Percentiles rank a stretch among this genome's conserved stretches.
Conservation (phyloP, 2,797 vertebrate genomes). For the Pantherophis alleghaniensis region DNA sequence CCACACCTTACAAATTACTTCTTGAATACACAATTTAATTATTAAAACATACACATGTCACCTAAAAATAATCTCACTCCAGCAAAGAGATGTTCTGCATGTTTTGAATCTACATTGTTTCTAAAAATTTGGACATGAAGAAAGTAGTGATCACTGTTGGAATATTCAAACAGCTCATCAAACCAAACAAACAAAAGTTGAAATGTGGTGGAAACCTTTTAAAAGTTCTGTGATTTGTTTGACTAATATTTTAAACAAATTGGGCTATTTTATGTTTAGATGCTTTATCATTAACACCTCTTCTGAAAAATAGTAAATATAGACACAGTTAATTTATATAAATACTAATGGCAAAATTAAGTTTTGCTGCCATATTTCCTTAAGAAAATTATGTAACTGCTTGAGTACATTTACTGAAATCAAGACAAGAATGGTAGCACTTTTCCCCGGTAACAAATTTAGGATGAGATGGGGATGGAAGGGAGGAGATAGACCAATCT, state of each 20-base stretch:
- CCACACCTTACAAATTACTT: slow-evolving; percentile 54
- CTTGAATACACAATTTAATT: slow-evolving; percentile 40
- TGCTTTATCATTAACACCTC: background rate
- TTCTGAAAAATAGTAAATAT: background rate
- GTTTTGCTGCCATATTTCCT: background rate
- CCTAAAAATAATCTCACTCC: background rate
- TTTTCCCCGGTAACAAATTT: background rate
- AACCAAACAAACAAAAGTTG: background rate
- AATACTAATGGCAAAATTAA: background rate
- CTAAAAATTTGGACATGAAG: background rate
- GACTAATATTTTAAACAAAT: background rate
- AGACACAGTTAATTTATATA: background rate
- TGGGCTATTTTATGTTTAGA: background rate
- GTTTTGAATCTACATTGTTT: slow-evolving; percentile 9
- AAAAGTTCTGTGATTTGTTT: background rate
- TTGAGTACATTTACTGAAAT: background rate
- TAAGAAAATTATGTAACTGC: slow-evolving; percentile 6
- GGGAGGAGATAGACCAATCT: background rate
- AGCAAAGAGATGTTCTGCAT: background rate
- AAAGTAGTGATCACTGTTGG: background rate
- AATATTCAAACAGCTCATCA: background rate
- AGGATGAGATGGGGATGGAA: background rate
- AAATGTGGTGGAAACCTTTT: background rate
- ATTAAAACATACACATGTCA: background rate
- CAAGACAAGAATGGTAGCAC: background rate